Conservation (phyloP, 2,797 vertebrate genomes). For the Peromyscus aztecus region DNA sequence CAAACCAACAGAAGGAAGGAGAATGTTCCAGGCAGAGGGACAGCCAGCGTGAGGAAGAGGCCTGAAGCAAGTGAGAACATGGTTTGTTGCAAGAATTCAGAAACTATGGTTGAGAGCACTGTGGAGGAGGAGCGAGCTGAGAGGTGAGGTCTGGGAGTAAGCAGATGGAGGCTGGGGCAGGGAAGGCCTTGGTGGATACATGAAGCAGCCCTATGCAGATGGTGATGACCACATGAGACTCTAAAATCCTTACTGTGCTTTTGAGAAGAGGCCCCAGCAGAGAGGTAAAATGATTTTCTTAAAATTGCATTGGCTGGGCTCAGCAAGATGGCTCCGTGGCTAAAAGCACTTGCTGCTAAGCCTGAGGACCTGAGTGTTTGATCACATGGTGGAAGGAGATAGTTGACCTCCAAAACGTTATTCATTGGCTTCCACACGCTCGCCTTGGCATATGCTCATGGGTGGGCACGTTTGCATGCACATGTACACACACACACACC, state of each 20-base stretch:
- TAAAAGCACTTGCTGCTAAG: neutral
- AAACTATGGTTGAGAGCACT: neutral
- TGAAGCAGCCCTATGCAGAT: neutral
- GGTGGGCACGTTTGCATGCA: neutral
- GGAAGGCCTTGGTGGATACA: neutral
- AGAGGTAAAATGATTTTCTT: neutral
- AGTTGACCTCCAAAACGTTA: neutral
- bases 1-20: constrained; percentile 59
- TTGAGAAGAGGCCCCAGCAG: neutral
- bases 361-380: neutral
- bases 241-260: constrained; percentile 1
- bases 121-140: neutral
- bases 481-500: too few relatives aligned
- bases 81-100: neutral
- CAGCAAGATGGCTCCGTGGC: neutral
- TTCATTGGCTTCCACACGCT: neutral
- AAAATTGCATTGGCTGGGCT: neutral
- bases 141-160: neutral
- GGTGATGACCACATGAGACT: neutral
- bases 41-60: constrained; percentile 17
- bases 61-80: constrained; percentile 18
- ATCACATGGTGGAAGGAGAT: neutral
- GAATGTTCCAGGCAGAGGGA: constrained; percentile 40
- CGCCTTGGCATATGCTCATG: neutral
- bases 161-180: neutral